Base-by-base conservation (phyloP, 2,113 vertebrate genomes). In the Numida meleagris region DNA sequence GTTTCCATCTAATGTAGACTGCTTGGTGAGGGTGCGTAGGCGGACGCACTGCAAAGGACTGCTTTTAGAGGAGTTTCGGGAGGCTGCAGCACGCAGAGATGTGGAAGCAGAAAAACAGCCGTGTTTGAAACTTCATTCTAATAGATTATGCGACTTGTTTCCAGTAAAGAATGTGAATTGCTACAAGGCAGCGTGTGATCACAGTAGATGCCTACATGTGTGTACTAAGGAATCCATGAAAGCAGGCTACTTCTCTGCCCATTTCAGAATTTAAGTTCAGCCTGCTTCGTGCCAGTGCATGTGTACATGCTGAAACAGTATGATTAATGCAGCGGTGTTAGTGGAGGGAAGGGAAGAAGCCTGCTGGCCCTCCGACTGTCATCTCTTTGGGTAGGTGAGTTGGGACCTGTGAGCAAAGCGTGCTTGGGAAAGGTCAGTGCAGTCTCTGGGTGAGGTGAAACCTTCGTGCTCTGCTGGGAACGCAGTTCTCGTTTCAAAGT, bases 1-100 rank as follows among this genome's bases (percentile, higher is more conserved):
- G 50, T 93, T 94, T 78, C 89, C 67, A 43, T 92, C 53, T 82
- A 20, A 75, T 90, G 77, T 66, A 46, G 75, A 12, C 48, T 51
- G 67, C 27, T 71, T 0, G 0, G 19, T 58, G 71, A 48, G 71
- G 65, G 36, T 0, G 1, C 21, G 43, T 57, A 46, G 92, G 70
- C 1, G 4, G 88, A 92, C 43, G n/a, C 36, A 3, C 53, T 92
- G 62, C 33, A 4, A 55, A 82, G 31, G n/a, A 27, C 57, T 34
- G 4, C 43, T 82, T 95, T 84, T 51, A 59, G 67, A 71, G 50
- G 61, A 76, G 19, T 79, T 82, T 85, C 1, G 5, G 57, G 63
- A 89, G 19, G 31, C 45, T 91, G 27, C 23, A 33, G 2, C 33
- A 29, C 12, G 17, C 4, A 33, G 51, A 31, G 36, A 40, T n/a